Evolutionary conservation across 2,797 vertebrate genomes (phyloP), one percentile per base, ranked within the genome.

Genomic region (Hapalemur alaotrensis): DNA sequence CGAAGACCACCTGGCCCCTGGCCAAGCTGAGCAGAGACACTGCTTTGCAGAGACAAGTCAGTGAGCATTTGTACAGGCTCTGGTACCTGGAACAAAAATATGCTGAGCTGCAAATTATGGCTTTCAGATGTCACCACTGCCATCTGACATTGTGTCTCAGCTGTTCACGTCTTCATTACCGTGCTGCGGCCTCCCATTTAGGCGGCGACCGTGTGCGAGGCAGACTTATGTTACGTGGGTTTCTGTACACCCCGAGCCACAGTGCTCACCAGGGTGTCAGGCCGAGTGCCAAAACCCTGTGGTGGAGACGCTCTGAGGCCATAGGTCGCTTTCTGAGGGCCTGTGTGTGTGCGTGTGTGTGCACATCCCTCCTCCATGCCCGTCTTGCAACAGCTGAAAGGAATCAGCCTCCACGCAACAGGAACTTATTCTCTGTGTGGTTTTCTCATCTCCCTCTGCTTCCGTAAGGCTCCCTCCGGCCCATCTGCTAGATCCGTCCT

Each of bases 341-440:
- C 0, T 12, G 0, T 41, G 65, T 30, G 48, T 54, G 2, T 2
- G 4, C 48, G 23, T 22, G 30, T 30, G 54, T 14, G 32, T 12
- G 14, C 9, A n/a, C 80, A 9, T 15, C 80, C 95, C 83, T 90
- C 96, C 80, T 96, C 86, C 94, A 11, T 59, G 95, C 95, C 92
- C 96, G 75, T 90, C 95, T 96, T 85, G 57, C 15, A 98, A 97
- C 97, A 98, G 98, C 97, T 98, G 98, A 98, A 35, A 97, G 95
- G 97, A 97, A 70, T 92, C 72, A 18, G 92, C 82, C 96, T 96
- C 87, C 94, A 85, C 8, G 25, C 90, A 94, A 57, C 94, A 95
- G 96, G 88, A 97, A 97, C 96, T 95, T 83, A 95, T 73, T 87
- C 43, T 22, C 95, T n/a, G 65, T 48, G 91, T 97, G 97, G 0